Percentiles rank a stretch among this genome's conserved stretches.
Evolutionary conservation across 1,140 invertebrate genomes (phyloP).

Genomic region (Laupala kohalensis): DNA sequence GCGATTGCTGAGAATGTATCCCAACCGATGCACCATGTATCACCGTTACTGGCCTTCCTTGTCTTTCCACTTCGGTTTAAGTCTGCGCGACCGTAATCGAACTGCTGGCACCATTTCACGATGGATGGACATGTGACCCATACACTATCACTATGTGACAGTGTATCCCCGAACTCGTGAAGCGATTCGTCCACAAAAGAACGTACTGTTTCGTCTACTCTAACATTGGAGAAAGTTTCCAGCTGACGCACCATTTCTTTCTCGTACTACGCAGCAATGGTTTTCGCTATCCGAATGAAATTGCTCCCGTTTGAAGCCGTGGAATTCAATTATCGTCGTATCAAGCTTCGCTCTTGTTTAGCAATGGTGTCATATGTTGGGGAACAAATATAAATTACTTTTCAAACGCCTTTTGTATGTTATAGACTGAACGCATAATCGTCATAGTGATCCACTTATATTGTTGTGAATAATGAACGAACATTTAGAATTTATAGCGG

Average conservation of each 20-base stretch:
- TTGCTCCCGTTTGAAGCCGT: neutral
- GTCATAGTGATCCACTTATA: too few species aligned
- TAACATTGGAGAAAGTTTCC: constrained; percentile 1
- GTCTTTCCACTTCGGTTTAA: neutral
- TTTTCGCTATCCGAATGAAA: neutral
- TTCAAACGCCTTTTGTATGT: neutral
- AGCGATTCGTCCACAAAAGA: neutral
- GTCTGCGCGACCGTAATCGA: neutral
- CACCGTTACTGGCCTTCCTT: constrained; percentile 1
- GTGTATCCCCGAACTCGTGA: neutral
- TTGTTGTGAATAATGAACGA: too few species aligned
- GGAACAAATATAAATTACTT: neutral
- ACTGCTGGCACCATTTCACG: constrained; percentile 1
- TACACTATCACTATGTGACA: neutral
- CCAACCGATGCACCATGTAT: neutral
- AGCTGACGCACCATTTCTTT: neutral
- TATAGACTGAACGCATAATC: too few species aligned
- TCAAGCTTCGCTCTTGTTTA: neutral
- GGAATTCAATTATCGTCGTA: neutral
- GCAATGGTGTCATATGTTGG: neutral
- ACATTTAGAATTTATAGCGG: too few species aligned
- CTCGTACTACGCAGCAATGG: neutral
- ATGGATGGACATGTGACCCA: neutral
- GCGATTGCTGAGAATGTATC: constrained; percentile 5
- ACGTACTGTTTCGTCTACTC: neutral